Conservation (phyloP, 2,113 vertebrate species). For the Mirounga angustirostris region DNA sequence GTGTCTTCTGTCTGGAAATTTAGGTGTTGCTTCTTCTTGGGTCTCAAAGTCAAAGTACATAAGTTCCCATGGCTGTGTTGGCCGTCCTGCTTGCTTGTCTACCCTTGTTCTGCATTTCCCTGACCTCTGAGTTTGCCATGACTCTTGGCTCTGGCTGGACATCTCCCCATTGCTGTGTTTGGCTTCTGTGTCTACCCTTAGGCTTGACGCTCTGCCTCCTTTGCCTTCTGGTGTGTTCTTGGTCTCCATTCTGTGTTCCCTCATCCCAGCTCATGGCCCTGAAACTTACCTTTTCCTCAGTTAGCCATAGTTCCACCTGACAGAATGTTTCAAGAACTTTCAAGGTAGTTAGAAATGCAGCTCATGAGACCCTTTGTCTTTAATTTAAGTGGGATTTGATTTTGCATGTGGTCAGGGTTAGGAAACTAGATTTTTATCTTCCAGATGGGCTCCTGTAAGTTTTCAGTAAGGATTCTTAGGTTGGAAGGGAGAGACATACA, state of each 20-base stretch:
- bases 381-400: slow-evolving; percentile 19
- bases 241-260: neutral
- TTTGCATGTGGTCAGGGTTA: neutral
- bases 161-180: neutral
- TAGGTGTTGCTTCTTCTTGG: neutral
- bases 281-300: neutral
- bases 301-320: neutral
- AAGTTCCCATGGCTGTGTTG: neutral
- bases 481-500: slow-evolving; percentile 16
- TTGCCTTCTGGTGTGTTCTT: neutral
- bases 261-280: neutral
- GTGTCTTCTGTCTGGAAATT: neutral
- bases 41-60: neutral
- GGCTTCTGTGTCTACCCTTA: neutral
- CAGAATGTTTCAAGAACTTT: neutral
- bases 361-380: slow-evolving; percentile 12
- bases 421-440: slow-evolving; percentile 41
- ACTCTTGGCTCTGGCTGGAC: neutral
- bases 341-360: neutral
- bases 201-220: neutral
- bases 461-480: slow-evolving; percentile 55
- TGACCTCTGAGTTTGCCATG: neutral
- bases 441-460: neutral
- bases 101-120: neutral
- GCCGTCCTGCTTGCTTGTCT: neutral